Evolutionary conservation across 2,888 invertebrate genomes (phyloP).

Genomic region (Periphyllus acericola): DNA sequence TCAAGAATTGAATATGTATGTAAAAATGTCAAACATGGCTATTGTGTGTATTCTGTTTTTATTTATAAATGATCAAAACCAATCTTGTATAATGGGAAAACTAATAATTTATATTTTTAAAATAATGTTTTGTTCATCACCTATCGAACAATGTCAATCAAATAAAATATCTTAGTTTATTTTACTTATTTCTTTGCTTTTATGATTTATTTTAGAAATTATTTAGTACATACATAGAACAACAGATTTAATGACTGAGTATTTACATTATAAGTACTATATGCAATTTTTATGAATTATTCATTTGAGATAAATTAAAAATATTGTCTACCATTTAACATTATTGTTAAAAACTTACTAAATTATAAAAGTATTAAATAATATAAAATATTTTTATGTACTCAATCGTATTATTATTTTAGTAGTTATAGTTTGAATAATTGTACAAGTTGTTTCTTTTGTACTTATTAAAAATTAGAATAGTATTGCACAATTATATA

Average conservation of each 20-base stretch:
- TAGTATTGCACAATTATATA: not conserved
- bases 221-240: conserved; percentile 3
- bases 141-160: conserved; percentile 56
- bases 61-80: conserved; percentile 49
- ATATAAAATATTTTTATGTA: not conserved
- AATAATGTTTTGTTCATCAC: conserved; percentile 43
- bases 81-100: not conserved
- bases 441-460: not conserved
- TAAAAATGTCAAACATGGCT: not conserved
- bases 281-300: conserved; percentile 9
- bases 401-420: not conserved
- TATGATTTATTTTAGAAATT: conserved; percentile 9
- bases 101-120: conserved; percentile 49
- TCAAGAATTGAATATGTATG: conserved; percentile 8
- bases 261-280: not conserved
- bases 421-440: not conserved
- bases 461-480: not conserved
- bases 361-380: conserved; percentile 10
- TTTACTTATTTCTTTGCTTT: conserved; percentile 9
- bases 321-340: conserved; percentile 17
- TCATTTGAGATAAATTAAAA: not conserved
- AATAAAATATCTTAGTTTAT: conserved; percentile 60
- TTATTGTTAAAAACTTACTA: not conserved
- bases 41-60: conserved; percentile 39
- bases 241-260: conserved; percentile 31